Evolutionary conservation across 2,888 invertebrate genomes (phyloP), one percentile per base, ranked within the genome.

Genomic region (Troides aeacus): DNA sequence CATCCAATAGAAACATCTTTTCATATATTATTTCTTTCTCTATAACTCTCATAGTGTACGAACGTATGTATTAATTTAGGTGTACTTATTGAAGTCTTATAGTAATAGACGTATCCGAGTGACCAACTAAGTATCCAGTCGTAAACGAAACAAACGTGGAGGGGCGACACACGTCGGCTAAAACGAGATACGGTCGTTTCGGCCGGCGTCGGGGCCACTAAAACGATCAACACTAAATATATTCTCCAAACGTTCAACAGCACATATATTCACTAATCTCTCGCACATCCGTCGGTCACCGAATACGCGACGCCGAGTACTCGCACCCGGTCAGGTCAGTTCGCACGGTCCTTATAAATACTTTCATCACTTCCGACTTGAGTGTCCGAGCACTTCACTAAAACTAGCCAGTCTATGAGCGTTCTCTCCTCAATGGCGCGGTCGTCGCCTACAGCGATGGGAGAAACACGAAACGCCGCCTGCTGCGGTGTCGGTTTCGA

Each of bases 221-320:
- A 76, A 79, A 85, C 86, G 79, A 85, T 88, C 88, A 91, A 92
- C 91, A 90, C 91, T 89, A 90, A 86, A 89, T 85, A 88, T 91
- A 88, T 84, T 85, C 87, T 91, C 87, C 86, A 82, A 92, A 92
- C 92, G 87, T 92, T 92, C 92, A 92, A 92, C 92, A 92, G 89
- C 90, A 91, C 90, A 89, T 92, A 91, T 91, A 92, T 90, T 89
- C 92, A 91, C 91, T 91, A 90, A 87, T 87, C 86, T 88, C 87
- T 84, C 89, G 83, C 87, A 82, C 86, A 83, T 76, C 78, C 81
- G 86, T 88, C 89, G 89, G 88, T 86, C 89, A 86, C 89, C 87
- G 89, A 87, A 88, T 85, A 85, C 88, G 85, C 77, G 81, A 78
- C 78, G 76, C 76, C 78, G 78, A 77, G 74, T 66, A 64, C 72